A percentile compares a stretch with the other conserved stretches of the same genome.
Evolutionary conservation across 2,888 invertebrate species (phyloP).

Genomic region (Drosophila mimetica): DNA sequence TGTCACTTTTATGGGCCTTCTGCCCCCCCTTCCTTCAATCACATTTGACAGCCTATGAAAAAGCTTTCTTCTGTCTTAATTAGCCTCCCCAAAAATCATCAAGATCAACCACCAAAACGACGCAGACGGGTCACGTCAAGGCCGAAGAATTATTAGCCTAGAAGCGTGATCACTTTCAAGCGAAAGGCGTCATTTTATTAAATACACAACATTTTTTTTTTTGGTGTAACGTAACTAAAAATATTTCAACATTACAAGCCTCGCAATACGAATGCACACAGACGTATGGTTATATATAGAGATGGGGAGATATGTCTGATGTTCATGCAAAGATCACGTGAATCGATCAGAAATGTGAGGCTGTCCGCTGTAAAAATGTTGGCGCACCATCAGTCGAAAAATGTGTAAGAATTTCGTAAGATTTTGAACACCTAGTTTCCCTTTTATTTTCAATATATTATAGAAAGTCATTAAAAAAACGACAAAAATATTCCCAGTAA

Average conservation of each 20-base stretch:
- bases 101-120: constrained; percentile 40
- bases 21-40: constrained; percentile 7
- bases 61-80: constrained; percentile 52
- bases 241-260: constrained; percentile 56
- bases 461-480: constrained; percentile 9
- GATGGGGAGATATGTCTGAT: constrained; percentile 31
- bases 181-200: constrained; percentile 36
- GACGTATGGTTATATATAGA: constrained; percentile 27
- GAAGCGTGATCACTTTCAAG: constrained; percentile 41
- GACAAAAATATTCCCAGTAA: constrained; percentile 7
- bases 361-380: constrained; percentile 51
- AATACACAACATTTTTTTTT: constrained; percentile 49
- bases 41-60: constrained; percentile 40
- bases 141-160: constrained; percentile 55
- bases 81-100: constrained; percentile 40
- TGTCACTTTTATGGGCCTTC: constrained; percentile 24
- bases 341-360: constrained; percentile 35
- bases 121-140: constrained; percentile 64
- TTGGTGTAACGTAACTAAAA: constrained; percentile 51
- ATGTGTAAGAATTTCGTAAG: not conserved
- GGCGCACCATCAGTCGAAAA: constrained; percentile 31
- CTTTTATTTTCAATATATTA: constrained; percentile 3
- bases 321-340: constrained; percentile 68
- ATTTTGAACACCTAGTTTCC: constrained; percentile 18
- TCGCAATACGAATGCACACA: constrained; percentile 40